Base-by-base conservation (phyloP, 2,797 vertebrate genomes). In the Holocentrus rufus region DNA sequence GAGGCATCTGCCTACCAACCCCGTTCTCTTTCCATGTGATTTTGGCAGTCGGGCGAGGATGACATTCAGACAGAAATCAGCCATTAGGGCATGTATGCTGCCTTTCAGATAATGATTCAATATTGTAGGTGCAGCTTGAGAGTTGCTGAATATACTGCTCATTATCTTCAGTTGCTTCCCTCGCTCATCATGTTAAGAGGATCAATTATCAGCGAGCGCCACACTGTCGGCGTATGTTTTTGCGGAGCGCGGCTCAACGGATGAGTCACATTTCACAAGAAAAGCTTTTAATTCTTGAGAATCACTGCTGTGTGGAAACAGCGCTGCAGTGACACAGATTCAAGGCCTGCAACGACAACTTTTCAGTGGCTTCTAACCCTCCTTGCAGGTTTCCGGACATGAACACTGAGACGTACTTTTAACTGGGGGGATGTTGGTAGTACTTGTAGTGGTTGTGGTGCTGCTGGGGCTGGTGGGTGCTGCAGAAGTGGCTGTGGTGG, bases 321-420 rank as follows among this genome's bases (percentile, higher is more conserved):
- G 53, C 4, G 7, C 30, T 39, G 64, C 20, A 49, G 60, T 25
- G 55, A 27, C 25, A 27, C 25, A 27, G 25, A 27, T 2, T 27
- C 25, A 27, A 27, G 14, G 9, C 34, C 34, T 15, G 30, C 59
- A 53, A 52, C 20, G 69, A 61, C 36, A 20, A 44, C 23, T 4
- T 31, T 80, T 53, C 3, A 53, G 44, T 10, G 34, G 14, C 13
- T 25, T 14, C 25, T 55, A 27, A 27, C 25, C 22, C 23, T 11
- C 49, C 23, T 27, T 23, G 25, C 5, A 23, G 10, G 39, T 59
- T 34, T 57, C 27, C 39, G 6, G 31, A 34, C 69, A 58, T 39
- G 11, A n/a, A 56, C 42, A 4, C 23, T 23, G 3, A 34, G 60
- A 72, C 93, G 72, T 89, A 94, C 94, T 93, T 91, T 88, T 93